A percentile compares a stretch with the other conserved stretches of the same genome.
Evolutionary conservation across 2,888 invertebrate genomes (phyloP).

Genomic region (Ditula angustiorana): DNA sequence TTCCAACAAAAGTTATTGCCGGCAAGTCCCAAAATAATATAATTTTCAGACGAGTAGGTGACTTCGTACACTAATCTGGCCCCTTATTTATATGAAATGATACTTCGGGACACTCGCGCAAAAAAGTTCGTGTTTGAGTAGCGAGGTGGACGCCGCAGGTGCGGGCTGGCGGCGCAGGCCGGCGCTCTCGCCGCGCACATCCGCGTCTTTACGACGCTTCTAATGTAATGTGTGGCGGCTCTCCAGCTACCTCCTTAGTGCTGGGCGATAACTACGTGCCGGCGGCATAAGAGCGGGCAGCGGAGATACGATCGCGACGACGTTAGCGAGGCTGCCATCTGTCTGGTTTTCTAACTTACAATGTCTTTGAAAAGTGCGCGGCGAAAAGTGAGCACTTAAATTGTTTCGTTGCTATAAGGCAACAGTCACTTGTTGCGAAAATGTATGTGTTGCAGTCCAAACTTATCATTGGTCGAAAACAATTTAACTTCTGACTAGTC

Average conservation of each 20-base stretch:
- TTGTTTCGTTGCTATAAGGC: no score
- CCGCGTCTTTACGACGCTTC: constrained; percentile 26
- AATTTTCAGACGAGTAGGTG: constrained; percentile 6
- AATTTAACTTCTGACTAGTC: no score
- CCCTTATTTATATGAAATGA: constrained; percentile 1
- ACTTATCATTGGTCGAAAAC: no score
- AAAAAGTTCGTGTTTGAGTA: neutral
- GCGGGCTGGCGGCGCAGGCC: neutral
- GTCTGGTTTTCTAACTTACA: neutral
- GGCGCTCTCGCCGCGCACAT: neutral
- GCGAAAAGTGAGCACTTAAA: neutral
- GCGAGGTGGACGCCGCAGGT: constrained; percentile 15
- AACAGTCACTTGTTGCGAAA: no score
- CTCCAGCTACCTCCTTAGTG: neutral
- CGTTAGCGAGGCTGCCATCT: neutral
- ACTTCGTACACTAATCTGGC: neutral
- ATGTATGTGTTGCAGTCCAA: no score
- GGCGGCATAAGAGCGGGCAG: neutral
- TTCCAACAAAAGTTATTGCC: constrained; percentile 32
- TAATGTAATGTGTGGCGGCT: constrained; percentile 18
- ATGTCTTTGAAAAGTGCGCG: neutral
- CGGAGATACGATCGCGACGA: neutral
- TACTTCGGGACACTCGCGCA: constrained; percentile 9
- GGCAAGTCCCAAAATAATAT: constrained; percentile 27
- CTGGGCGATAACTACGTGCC: neutral